These are phyloP conservation scores for Sympetrum striolatum DNA, from an alignment of 2,888 invertebrate genomes.

Conservation along the genomic window DNA sequence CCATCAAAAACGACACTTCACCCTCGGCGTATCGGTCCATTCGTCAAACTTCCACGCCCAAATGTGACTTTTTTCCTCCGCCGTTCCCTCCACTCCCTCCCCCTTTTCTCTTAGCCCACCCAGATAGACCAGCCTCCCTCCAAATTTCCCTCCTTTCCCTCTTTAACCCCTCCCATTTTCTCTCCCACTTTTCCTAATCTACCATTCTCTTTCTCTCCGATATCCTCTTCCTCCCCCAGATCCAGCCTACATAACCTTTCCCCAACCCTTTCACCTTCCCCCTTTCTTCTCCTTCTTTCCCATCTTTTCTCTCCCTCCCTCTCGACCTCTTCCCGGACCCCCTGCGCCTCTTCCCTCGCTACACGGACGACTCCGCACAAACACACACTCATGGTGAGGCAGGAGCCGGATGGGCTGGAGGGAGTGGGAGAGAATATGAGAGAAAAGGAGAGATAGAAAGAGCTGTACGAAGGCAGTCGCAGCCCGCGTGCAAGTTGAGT, in stretches of 20 bases:
- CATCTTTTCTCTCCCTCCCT: background rate
- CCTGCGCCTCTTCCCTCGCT: background rate
- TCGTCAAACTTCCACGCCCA: conserved; percentile 34
- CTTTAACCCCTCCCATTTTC: background rate
- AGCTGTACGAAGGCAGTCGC: conserved; percentile 5
- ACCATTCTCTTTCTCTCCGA: background rate
- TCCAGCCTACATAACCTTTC: background rate
- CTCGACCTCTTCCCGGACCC: background rate
- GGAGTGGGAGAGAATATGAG: conserved; percentile 17
- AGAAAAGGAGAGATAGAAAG: background rate
- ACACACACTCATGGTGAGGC: conserved; percentile 8
- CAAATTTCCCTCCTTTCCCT: conserved; percentile 48
- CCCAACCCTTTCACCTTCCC: background rate
- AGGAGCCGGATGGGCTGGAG: background rate
- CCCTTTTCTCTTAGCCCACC: conserved; percentile 53
- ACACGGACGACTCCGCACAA: conserved; percentile 30
- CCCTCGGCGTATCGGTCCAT: conserved; percentile 40
- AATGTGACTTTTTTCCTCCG: background rate
- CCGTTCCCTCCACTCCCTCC: conserved; percentile 51
- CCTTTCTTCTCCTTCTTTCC: background rate
- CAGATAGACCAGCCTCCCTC: conserved; percentile 56
- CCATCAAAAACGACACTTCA: conserved; percentile 44
- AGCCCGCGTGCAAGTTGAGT: conserved; percentile 26
- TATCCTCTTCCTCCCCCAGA: background rate
- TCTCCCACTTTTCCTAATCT: background rate